Evolutionary conservation across 2,113 vertebrate species (phyloP).

Genomic region (Himantopus leucocephalus): DNA sequence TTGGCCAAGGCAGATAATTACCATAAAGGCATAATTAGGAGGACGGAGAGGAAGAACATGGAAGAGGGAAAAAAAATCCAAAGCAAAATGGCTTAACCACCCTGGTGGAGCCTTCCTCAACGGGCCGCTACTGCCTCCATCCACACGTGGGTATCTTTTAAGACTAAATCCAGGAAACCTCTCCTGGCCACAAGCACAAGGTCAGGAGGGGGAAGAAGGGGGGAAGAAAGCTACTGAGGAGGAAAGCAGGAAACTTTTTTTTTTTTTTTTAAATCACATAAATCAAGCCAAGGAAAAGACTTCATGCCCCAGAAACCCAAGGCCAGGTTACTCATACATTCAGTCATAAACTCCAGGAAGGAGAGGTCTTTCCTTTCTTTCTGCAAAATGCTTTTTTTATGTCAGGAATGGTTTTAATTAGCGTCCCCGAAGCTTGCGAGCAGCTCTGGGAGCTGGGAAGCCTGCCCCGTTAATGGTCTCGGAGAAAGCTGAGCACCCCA

Average conservation of each 20-base stretch:
- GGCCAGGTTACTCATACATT: conserved; percentile 4
- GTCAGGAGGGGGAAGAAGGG: background rate
- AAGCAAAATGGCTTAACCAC: background rate
- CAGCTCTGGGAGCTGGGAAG: background rate
- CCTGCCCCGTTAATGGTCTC: background rate
- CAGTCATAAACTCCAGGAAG: conserved; percentile 15
- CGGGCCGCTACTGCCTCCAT: background rate
- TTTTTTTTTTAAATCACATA: background rate
- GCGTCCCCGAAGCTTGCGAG: fast-evolving
- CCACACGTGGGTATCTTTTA: background rate
- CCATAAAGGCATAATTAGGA: background rate
- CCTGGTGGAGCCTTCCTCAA: background rate
- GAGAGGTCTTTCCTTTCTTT: conserved; percentile 3
- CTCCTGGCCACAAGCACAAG: background rate
- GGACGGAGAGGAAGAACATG: background rate
- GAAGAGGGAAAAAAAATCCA: background rate
- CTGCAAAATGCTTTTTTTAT: background rate
- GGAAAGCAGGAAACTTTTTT: background rate
- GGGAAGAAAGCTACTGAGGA: background rate
- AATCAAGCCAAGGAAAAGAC: background rate
- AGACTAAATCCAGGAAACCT: background rate
- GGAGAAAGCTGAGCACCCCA: background rate
- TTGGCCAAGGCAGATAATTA: background rate
- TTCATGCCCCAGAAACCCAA: conserved; percentile 16
- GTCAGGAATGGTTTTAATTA: conserved; percentile 53